These are phyloP conservation scores for Dolomedes plantarius DNA, from an alignment of 2,888 invertebrate genomes.

Conservation along the genomic window DNA sequence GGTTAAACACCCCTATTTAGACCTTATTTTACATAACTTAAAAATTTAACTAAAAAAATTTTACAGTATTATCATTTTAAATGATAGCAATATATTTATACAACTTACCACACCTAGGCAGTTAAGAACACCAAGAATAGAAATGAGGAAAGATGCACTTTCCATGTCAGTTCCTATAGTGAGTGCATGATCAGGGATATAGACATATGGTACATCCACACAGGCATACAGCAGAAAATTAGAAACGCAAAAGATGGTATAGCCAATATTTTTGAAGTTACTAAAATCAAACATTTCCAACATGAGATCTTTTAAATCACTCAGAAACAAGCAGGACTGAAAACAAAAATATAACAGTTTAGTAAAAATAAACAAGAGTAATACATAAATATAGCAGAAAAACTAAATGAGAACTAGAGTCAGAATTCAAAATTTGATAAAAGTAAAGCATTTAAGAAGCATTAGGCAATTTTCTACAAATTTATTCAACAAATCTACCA, in stretches of 20 bases:
- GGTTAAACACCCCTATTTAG: too few species aligned
- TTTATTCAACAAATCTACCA: too few species aligned
- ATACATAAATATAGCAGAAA: not conserved
- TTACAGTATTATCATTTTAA: too few species aligned
- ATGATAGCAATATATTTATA: too few species aligned
- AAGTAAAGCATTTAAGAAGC: too few species aligned
- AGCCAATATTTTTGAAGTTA: conserved; percentile 83
- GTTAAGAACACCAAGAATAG: conserved; percentile 91
- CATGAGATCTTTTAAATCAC: conserved; percentile 85
- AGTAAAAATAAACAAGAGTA: too few species aligned
- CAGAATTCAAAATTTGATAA: too few species aligned
- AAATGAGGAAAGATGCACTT: conserved; percentile 86
- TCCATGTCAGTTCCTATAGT: conserved; percentile 83
- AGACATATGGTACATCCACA: conserved; percentile 95
- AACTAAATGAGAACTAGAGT: too few species aligned
- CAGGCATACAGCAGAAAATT: conserved; percentile 93
- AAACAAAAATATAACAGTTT: conserved; percentile 36
- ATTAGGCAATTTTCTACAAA: not conserved
- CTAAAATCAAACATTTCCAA: conserved; percentile 89
- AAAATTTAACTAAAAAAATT: too few species aligned
- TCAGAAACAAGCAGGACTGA: conserved; percentile 73
- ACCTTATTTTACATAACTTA: too few species aligned
- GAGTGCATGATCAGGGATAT: conserved; percentile 89
- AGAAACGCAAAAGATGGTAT: conserved; percentile 83
- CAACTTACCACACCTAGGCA: conserved; percentile 89